Conservation (phyloP, 1,140 invertebrate genomes). For the Sycophila sp. region DNA sequence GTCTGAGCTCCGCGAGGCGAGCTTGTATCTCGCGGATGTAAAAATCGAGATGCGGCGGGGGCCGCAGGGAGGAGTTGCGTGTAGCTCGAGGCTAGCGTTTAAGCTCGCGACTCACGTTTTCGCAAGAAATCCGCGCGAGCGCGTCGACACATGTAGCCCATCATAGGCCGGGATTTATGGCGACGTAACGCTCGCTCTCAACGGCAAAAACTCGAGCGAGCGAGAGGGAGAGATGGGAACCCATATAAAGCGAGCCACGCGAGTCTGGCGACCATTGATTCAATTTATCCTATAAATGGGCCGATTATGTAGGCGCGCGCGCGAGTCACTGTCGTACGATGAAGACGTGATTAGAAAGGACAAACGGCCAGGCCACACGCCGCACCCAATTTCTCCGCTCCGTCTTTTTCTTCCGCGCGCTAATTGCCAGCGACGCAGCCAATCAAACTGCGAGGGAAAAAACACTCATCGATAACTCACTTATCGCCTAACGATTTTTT, state of each 20-base stretch:
- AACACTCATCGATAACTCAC: conserved; percentile 12
- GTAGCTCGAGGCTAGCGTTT: conserved; percentile 24
- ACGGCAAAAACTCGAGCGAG: background rate
- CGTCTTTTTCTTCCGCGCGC: background rate
- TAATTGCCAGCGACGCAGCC: background rate
- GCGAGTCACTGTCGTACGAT: background rate
- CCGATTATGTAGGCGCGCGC: conserved; percentile 42
- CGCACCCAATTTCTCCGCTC: background rate
- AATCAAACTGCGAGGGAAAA: background rate
- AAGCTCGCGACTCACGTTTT: conserved; percentile 57
- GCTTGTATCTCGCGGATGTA: conserved; percentile 53
- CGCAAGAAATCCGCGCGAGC: conserved; percentile 56
- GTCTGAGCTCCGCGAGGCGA: background rate
- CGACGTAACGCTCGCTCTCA: conserved; percentile 41
- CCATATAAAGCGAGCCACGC: conserved; percentile 45
- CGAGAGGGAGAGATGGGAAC: too few relatives aligned
- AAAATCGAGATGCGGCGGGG: conserved; percentile 47
- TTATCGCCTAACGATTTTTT: too few relatives aligned
- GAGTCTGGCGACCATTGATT: conserved; percentile 41
- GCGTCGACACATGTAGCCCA: conserved; percentile 61
- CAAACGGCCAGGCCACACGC: background rate
- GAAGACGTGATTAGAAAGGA: conserved; percentile 21
- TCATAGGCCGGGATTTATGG: conserved; percentile 61
- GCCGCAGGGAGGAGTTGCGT: background rate
- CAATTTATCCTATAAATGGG: conserved; percentile 54